phyloP scores from a whole-genome alignment of 1,140 invertebrate genomes.

The Tribolium castaneum region DNA sequence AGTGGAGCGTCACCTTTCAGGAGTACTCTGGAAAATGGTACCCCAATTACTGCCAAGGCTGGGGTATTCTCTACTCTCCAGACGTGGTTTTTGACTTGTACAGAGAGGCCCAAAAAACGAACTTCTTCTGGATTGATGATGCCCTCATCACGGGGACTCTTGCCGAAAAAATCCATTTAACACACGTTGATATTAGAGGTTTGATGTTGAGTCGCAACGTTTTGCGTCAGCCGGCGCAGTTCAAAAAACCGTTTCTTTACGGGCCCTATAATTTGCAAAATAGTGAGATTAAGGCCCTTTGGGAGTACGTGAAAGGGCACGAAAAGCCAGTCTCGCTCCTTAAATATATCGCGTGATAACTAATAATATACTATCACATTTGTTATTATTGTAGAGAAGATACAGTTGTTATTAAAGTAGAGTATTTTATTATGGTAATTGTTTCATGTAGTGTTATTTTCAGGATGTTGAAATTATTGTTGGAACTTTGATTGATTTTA shows the following conservation, averaged over 20 bases:
- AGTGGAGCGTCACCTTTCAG: conserved; percentile 79
- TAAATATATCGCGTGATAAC: too few relatives aligned
- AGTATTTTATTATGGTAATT: conserved; percentile 34
- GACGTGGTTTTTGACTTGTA: conserved; percentile 73
- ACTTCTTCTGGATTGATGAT: conserved; percentile 87
- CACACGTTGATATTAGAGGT: conserved; percentile 64
- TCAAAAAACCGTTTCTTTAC: conserved; percentile 49
- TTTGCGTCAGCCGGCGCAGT: too few relatives aligned
- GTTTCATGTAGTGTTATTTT: background rate
- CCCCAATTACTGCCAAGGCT: conserved; percentile 77
- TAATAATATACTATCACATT: too few relatives aligned
- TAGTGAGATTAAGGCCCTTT: conserved; percentile 52
- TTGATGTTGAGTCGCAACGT: conserved; percentile 49
- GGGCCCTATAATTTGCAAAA: conserved; percentile 53
- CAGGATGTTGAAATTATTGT: conserved; percentile 10
- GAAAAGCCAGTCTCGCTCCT: conserved; percentile 41
- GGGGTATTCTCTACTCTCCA: conserved; percentile 78
- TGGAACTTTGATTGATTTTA: background rate
- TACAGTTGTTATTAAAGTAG: background rate
- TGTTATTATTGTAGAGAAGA: background rate
- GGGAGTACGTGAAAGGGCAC: conserved; percentile 50
- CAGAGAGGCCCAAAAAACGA: conserved; percentile 40
- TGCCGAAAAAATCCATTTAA: conserved; percentile 70
- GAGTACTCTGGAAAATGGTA: conserved; percentile 76
- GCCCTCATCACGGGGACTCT: conserved; percentile 83